Base-by-base conservation (phyloP, 1,140 invertebrate genomes). In the Colletes latitarsis region DNA sequence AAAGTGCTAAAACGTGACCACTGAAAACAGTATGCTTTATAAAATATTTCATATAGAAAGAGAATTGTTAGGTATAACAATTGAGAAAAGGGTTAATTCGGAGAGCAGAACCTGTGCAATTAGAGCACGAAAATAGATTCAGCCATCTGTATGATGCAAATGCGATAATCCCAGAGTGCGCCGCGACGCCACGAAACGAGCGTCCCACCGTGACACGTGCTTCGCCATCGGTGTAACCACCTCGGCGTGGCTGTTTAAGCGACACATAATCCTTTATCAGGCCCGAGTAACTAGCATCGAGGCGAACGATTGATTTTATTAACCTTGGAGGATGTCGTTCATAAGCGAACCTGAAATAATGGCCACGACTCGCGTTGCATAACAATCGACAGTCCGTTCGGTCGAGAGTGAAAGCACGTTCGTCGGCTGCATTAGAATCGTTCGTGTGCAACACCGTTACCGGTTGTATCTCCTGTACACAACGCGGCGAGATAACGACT, bases 271-370 rank as follows among this genome's bases (percentile, higher is more conserved):
- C 55, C 49, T 78, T 72, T 75, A 67, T 64, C 71, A 78, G 58
- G 43, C 53, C 15, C 62, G 79, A 78, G 52, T 55, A 82, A 80
- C 75, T 41, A 69, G 64, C 77, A 49, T 71, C 83, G 41, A 12
- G 77, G 30, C 39, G 68, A 71, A 73, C 77, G 58, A 83, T 83
- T 57, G 81, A 83, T 71, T 82, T 69, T 58, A 81, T 83, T 82
- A 82, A 82, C 79, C 72, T 76, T 79, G 74, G 62, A 76, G 71
- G 73, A 79, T 80, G 73, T 72, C 73, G 84, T 85, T 82, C 81
- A 82, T 82, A 78, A 81, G 53, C 74, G 53, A 76, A 70, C 66
- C 81, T 82, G 76, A 78, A 82, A 82, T 82, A 82, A 82, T 78
- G 79, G 79, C 79, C 64, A 74, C 74, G 74, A 63, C 74, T 64